Base-by-base conservation (phyloP, 2,888 invertebrate species). In the Syritta pipiens region DNA sequence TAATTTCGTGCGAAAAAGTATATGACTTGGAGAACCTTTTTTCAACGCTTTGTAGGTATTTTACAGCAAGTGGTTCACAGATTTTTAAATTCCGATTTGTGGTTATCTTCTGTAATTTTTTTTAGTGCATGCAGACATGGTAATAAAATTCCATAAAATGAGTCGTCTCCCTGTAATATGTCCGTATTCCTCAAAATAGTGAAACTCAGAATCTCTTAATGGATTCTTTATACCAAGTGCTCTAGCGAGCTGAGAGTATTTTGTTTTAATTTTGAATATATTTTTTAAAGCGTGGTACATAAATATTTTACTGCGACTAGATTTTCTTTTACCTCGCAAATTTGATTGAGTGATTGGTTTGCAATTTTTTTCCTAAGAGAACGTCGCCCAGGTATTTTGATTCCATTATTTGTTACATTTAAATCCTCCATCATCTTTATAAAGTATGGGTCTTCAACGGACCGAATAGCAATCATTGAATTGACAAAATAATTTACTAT, bases 221-320 rank as follows among this genome's bases (percentile, higher is more conserved):
- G 49, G 7, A n/a, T n/a, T n/a, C n/a, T n/a, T n/a, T n/a, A n/a
- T n/a, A 53, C 35, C 3, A 22, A 28, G 17, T n/a, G n/a, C n/a
- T n/a, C n/a, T n/a, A n/a, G n/a, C n/a, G n/a, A n/a, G n/a, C n/a
- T n/a, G n/a, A n/a, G n/a, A n/a, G 22, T 10, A 40, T 67, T 51
- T 48, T 68, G 40, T 37, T 68, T 40, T 7, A 68, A 14, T 20
- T 53, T n/a, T n/a, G n/a, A n/a, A n/a, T n/a, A n/a, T n/a, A n/a
- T n/a, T n/a, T n/a, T n/a, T n/a, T n/a, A n/a, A n/a, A n/a, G n/a
- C 55, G 42, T 75, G 40, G 49, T 60, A 69, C 9, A 65, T 10
- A n/a, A 26, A 63, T 81, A 42, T 69, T 75, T 71, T 69, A 75
- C n/a, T n/a, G n/a, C n/a, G n/a, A n/a, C n/a, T n/a, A n/a, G n/a